Evolutionary conservation across 1,140 invertebrate species (phyloP).

Genomic region (Eubasilissa regina): DNA sequence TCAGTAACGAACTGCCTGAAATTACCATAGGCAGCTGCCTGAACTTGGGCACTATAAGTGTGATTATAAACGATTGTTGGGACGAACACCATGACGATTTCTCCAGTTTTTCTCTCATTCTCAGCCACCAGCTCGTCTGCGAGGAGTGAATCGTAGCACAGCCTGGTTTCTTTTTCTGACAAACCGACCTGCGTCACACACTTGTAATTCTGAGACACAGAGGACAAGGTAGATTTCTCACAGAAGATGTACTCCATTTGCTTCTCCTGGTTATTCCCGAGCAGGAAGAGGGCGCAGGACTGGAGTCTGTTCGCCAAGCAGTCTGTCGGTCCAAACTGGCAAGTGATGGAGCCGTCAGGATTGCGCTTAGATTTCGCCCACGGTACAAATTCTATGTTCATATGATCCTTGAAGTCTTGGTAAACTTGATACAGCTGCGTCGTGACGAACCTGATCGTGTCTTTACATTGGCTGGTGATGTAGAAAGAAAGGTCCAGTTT

Average conservation of each 20-base stretch:
- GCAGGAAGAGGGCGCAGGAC: slow-evolving; percentile 62
- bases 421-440: slow-evolving; percentile 62
- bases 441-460: slow-evolving; percentile 63
- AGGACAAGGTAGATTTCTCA: slow-evolving; percentile 26
- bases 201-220: slow-evolving; percentile 20
- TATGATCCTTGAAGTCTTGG: slow-evolving; percentile 62
- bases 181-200: slow-evolving; percentile 40
- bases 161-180: background rate
- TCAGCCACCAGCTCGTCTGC: slow-evolving; percentile 33
- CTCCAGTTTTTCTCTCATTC: slow-evolving; percentile 45
- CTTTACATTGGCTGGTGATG: slow-evolving; percentile 63
- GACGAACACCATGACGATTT: slow-evolving; percentile 50
- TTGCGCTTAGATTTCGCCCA: slow-evolving; percentile 65
- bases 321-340: slow-evolving; percentile 63
- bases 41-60: slow-evolving; percentile 18
- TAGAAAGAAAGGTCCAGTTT: slow-evolving; percentile 63
- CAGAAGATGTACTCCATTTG: slow-evolving; percentile 56
- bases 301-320: slow-evolving; percentile 67
- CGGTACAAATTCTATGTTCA: slow-evolving; percentile 66
- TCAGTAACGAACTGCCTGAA: slow-evolving; percentile 46
- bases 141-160: slow-evolving; percentile 30
- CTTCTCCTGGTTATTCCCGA: slow-evolving; percentile 62
- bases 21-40: slow-evolving; percentile 42
- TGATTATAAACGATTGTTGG: slow-evolving; percentile 53
- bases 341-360: slow-evolving; percentile 59